Conservation (phyloP, 2,888 invertebrate genomes). For the Amphipoea lucens region DNA sequence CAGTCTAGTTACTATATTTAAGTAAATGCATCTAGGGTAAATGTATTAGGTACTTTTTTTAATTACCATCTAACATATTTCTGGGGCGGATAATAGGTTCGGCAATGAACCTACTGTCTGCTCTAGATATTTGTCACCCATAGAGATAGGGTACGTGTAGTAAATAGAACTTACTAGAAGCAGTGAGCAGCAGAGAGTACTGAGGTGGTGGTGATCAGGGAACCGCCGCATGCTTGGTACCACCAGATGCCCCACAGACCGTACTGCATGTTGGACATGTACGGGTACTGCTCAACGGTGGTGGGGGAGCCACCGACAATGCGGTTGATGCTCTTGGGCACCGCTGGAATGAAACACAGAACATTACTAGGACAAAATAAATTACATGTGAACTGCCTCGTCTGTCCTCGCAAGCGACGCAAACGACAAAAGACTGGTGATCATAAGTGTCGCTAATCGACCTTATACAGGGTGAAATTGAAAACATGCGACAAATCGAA, state of each 20-base stretch:
- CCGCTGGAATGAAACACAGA: conserved; percentile 66
- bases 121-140: not conserved
- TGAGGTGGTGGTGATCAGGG: conserved; percentile 70
- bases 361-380: not conserved
- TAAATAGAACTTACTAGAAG: conserved; percentile 71
- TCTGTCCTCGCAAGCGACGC: not conserved
- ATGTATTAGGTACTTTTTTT: not conserved
- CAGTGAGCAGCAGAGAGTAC: conserved; percentile 81
- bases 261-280: conserved; percentile 79
- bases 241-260: conserved; percentile 68
- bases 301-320: conserved; percentile 78
- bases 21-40: too few relatives aligned
- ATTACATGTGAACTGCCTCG: not conserved
- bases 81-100: not conserved
- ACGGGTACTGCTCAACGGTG: conserved; percentile 74
- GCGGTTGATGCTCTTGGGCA: conserved; percentile 68
- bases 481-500: too few relatives aligned
- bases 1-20: not conserved
- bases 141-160: not conserved
- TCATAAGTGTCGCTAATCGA: too few relatives aligned
- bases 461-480: too few relatives aligned
- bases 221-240: conserved; percentile 76
- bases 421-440: not conserved
- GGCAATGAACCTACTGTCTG: not conserved
- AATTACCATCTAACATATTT: not conserved